Evolutionary conservation across 2,113 vertebrate species (phyloP).

Genomic region (Micromys minutus): DNA sequence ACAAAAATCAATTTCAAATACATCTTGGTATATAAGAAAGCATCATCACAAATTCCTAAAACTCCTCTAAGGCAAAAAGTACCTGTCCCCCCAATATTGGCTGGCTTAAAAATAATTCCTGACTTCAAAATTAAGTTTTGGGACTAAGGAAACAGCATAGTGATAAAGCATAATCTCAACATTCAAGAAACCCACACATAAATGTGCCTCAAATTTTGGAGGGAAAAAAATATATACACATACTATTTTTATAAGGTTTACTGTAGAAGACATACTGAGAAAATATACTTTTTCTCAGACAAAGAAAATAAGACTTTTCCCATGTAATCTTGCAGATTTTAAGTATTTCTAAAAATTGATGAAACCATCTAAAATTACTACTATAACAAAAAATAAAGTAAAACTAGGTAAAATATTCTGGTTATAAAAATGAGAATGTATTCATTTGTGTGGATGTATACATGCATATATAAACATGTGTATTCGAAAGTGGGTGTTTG

Average conservation of each 20-base stretch:
- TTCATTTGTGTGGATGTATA: slow-evolving; percentile 7
- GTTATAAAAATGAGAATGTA: slow-evolving; percentile 25
- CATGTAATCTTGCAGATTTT: slow-evolving; percentile 6
- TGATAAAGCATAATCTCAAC: background rate
- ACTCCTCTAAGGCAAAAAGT: background rate
- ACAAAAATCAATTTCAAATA: slow-evolving; percentile 36
- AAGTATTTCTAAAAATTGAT: slow-evolving; percentile 19
- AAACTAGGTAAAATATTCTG: slow-evolving; percentile 30
- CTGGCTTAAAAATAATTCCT: slow-evolving; percentile 40
- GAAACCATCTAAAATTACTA: background rate
- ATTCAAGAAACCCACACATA: background rate
- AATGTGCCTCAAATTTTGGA: background rate
- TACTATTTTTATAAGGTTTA: slow-evolving; percentile 1
- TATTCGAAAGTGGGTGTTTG: too few species aligned
- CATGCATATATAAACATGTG: too few species aligned
- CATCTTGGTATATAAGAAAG: background rate
- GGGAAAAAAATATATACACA: background rate
- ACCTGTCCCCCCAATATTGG: background rate
- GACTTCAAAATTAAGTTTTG: slow-evolving; percentile 22
- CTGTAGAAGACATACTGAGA: background rate
- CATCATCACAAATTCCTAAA: background rate
- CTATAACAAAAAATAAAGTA: slow-evolving; percentile 10
- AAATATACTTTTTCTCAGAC: background rate
- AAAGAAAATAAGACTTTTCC: background rate
- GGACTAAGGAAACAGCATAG: background rate